Base-by-base conservation (phyloP, 2,113 vertebrate species). In the Rhinogobius similis region DNA sequence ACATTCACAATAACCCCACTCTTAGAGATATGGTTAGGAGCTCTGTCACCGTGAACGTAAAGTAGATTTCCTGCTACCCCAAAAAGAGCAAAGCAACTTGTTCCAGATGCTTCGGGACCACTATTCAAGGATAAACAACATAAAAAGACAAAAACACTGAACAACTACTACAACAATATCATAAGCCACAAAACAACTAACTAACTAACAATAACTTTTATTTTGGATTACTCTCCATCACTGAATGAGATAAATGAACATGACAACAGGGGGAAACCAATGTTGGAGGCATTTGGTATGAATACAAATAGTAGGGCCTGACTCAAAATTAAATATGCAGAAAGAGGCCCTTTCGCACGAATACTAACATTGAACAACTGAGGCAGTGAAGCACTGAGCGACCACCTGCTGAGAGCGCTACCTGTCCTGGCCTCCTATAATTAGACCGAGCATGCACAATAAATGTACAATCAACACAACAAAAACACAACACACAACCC, bases 291-390 rank as follows among this genome's bases (percentile, higher is more conserved):
- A 97, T 96, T 95, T 95, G 94, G 95, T 94, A 95, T 95, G 95
- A 96, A 95, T 95, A 96, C 95, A 96, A 96, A 97, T 96, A 95
- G 94, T 91, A 91, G 94, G 93, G 95, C 94, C 92, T 93, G 93
- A 93, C 94, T 94, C 92, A 87, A 95, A 93, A 97, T 97, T 96
- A 97, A 96, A 95, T 95, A 96, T 96, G 95, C 95, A 96, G 96
- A 95, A 96, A 96, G 96, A 95, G 95, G 94, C 93, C 95, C 93
- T 93, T 96, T 95, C 96, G 95, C 95, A 98, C 96, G 96, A 98
- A 98, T 95, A 97, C 95, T 97, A 97, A 98, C 95, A 96, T 94
- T 96, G 93, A 87, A 94, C 95, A 95, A 96, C 96, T 95, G 94
- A 97, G 93, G 94, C 94, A 94, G 92, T 94, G 94, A 14, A 55